Percentiles rank a stretch among this genome's conserved stretches.
Conservation (phyloP, 2,797 vertebrate species). For the Holocentrus rufus region DNA sequence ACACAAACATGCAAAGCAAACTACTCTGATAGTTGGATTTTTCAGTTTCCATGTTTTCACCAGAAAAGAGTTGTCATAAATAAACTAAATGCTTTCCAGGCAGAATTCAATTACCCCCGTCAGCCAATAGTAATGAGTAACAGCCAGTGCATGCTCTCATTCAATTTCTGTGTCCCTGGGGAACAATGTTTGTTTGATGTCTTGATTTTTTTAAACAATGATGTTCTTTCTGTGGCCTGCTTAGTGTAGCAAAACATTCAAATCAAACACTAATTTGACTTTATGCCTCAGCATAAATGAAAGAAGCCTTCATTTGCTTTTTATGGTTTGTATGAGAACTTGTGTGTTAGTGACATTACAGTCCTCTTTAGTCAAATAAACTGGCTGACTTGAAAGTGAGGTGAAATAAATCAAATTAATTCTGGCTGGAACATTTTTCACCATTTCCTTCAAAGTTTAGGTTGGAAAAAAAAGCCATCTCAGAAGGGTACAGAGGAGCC, state of each 20-base stretch:
- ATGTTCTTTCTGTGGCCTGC: slow-evolving; percentile 66
- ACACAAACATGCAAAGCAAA: slow-evolving; percentile 29
- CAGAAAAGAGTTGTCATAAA: slow-evolving; percentile 64
- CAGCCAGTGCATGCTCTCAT: slow-evolving; percentile 77
- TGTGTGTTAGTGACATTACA: slow-evolving; percentile 44
- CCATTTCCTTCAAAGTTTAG: slow-evolving; percentile 14
- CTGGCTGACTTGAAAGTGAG: slow-evolving; percentile 47
- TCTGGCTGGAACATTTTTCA: slow-evolving; percentile 28
- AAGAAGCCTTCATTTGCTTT: slow-evolving; percentile 61
- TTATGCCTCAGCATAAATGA: slow-evolving; percentile 61
- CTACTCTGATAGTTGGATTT: slow-evolving; percentile 16
- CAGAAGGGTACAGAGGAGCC: slow-evolving; percentile 16
- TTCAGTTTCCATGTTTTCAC: slow-evolving; percentile 42
- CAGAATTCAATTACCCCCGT: slow-evolving; percentile 77
- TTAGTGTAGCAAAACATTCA: slow-evolving; percentile 70
- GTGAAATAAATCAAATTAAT: slow-evolving; percentile 43
- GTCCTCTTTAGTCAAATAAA: slow-evolving; percentile 57
- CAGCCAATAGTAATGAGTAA: slow-evolving; percentile 75
- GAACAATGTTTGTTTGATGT: slow-evolving; percentile 72
- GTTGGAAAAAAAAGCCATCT: slow-evolving; percentile 1
- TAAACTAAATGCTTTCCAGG: slow-evolving; percentile 67
- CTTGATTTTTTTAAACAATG: slow-evolving; percentile 64
- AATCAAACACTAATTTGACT: slow-evolving; percentile 76
- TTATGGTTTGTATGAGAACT: slow-evolving; percentile 39
- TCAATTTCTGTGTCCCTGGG: slow-evolving; percentile 75